Evolutionary conservation across 2,797 vertebrate genomes (phyloP), one percentile per base, ranked within the genome.

Genomic region (Holocentrus rufus): DNA sequence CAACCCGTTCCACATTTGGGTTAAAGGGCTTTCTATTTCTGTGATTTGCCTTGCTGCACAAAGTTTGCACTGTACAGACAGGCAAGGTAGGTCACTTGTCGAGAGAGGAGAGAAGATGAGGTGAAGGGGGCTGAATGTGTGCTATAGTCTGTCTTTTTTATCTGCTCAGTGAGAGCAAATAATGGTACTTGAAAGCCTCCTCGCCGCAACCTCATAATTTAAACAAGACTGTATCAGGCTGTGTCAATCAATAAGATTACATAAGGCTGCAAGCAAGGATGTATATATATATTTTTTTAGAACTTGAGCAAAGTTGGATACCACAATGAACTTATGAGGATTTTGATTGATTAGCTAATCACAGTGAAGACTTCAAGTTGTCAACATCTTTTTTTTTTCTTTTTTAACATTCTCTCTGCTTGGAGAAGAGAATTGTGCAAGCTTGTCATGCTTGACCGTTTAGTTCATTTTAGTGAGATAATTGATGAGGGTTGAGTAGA

Each of bases 81-180:
- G 77, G 27, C 31, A 61, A 77, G 76, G 67, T 71, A 82, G 87
- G 85, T 83, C 81, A 84, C 82, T 71, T 85, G 82, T 89, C 84
- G 86, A 62, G 70, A 73, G 56, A 80, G 73, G 69, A 83, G 81
- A 80, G 81, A 76, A 70, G 83, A 87, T 73, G 54, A 76, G 74
- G 64, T 72, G 76, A 83, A 66, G 2, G 17, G 53, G 39, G 76
- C 77, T 73, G 73, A 76, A 60, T 67, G 36, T 39, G 77, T 55
- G 76, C 77, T 61, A 65, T 57, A 31, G 75, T 73, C 75, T 80
- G 77, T 80, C 81, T 76, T 31, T 31, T 84, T 85, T 81, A 81
- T 88, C 84, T 81, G 60, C 79, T 72, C 58, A 61, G 50, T 10
- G 66, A 55, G 64, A 65, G 69, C 65, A 80, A 85, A 83, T 85